Evolutionary conservation across 2,888 invertebrate species (phyloP).

Genomic region (Hecatera dysodea): DNA sequence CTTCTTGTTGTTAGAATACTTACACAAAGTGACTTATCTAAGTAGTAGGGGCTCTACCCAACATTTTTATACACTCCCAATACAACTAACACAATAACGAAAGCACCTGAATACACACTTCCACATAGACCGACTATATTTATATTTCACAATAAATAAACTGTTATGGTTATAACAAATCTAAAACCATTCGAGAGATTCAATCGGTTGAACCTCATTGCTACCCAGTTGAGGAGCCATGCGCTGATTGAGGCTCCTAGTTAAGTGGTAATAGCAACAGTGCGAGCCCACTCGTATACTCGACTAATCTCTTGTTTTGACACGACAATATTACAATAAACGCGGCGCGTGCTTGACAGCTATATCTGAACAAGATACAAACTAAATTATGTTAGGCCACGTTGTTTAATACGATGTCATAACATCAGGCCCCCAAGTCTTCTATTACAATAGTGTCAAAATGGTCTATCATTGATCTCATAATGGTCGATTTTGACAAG

Average conservation of each 20-base stretch:
- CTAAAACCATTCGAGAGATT: neutral
- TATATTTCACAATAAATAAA: neutral
- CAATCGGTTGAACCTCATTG: neutral
- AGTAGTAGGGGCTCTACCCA: neutral
- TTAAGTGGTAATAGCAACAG: conserved; percentile 35
- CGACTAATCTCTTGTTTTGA: conserved; percentile 31
- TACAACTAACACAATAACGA: neutral
- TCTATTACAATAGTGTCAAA: no score
- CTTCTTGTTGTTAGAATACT: neutral
- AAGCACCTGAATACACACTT: neutral
- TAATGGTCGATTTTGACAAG: no score
- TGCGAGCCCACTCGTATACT: conserved; percentile 5
- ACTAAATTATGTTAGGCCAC: conserved; percentile 2
- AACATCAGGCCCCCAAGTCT: no score
- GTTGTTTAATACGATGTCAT: conserved; percentile 7
- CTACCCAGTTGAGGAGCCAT: neutral
- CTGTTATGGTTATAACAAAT: neutral
- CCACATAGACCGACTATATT: neutral
- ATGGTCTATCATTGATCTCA: no score
- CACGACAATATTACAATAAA: conserved; percentile 22
- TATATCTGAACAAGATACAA: neutral
- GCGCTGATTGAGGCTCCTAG: conserved; percentile 12
- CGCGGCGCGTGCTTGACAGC: conserved; percentile 11
- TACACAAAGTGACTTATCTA: neutral
- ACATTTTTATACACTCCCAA: neutral